Conservation (phyloP, 2,888 invertebrate species). For the Iphiclides podalirius region DNA sequence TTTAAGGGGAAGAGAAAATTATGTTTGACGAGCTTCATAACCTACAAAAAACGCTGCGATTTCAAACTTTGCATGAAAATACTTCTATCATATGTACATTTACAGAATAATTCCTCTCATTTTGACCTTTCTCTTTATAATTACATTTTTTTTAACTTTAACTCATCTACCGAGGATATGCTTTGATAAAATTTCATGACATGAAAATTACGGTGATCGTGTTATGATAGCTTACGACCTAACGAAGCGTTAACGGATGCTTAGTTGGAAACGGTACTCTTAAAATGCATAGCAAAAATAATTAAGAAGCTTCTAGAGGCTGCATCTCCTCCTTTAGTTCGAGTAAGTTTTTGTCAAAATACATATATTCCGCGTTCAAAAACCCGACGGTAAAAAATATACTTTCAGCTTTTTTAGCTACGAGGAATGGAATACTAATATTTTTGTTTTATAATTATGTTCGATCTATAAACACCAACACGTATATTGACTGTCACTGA, state of each 20-base stretch:
- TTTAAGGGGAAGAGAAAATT: constrained; percentile 37
- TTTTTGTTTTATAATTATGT: constrained; percentile 8
- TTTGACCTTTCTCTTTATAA: constrained; percentile 71
- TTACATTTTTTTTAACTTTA: constrained; percentile 53
- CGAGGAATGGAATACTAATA: constrained; percentile 25
- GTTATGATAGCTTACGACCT: constrained; percentile 30
- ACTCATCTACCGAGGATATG: constrained; percentile 67
- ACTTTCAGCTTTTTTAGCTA: constrained; percentile 41
- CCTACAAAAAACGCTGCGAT: constrained; percentile 35
- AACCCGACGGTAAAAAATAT: constrained; percentile 68
- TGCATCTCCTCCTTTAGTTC: constrained; percentile 28
- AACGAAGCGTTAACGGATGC: constrained; percentile 44
- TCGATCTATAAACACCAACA: constrained; percentile 28
- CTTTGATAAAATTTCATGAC: constrained; percentile 40
- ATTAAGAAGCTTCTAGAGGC: constrained; percentile 40
- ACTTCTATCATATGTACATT: constrained; percentile 68
- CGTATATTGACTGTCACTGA: constrained; percentile 10
- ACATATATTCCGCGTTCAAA: constrained; percentile 39
- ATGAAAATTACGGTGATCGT: constrained; percentile 26
- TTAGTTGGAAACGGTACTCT: constrained; percentile 36
- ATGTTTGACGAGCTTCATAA: constrained; percentile 29
- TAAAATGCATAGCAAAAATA: constrained; percentile 68
- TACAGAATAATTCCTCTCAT: constrained; percentile 77
- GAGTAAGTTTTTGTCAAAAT: constrained; percentile 31
- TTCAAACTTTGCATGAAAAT: constrained; percentile 47